Base-by-base conservation (phyloP, 64 coral and sea anemone genomes). In the Platygyra sinensis region DNA sequence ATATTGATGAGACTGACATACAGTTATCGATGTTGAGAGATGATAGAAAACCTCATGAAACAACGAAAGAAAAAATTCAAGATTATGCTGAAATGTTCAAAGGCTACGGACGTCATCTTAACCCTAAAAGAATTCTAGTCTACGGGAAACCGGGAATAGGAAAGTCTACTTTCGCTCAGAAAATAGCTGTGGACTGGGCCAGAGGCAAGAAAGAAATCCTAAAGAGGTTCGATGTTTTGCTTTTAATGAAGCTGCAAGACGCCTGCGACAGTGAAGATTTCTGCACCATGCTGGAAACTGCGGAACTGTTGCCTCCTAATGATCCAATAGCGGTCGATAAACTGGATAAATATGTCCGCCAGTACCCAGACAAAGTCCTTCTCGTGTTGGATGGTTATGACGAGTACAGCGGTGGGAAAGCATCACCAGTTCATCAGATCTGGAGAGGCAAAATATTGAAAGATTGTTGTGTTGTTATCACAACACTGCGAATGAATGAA, bases 311-410 rank as follows among this genome's bases (percentile, higher is more conserved):
- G 77, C 57, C 77, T 79, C 51, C 50, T 28, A 52, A 59, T 59
- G 50, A 79, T 20, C 52, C 77, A 16, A 52, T 19, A 8, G 74
- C 38, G 49, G 32, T 77, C 36, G 19, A 20, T 77, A 36, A 77
- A 5, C 22, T 77, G 36, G 57, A 57, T 80, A 24, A 36, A 24
- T 91, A 86, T 6, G 61, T 87, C 38, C 24, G 64, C 52, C 15
- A 50, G 0, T 80, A 88, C 38, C 52, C 64, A 30, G 73, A 74
- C 13, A 93, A 88, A 29, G 85, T 93, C 5, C 49, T 93, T 52
- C 57, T 93, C 52, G 22, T 81, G 17, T 72, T 93, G 13, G 91
- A 87, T 60, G 91, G 91, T 14, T 80, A 65, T 29, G 90, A 92
- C 30, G 90, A 92, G 60, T 91, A 91, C 61, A 30, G 82, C 14